Evolutionary conservation across 2,888 invertebrate genomes (phyloP).

Genomic region (Athalia cordata): DNA sequence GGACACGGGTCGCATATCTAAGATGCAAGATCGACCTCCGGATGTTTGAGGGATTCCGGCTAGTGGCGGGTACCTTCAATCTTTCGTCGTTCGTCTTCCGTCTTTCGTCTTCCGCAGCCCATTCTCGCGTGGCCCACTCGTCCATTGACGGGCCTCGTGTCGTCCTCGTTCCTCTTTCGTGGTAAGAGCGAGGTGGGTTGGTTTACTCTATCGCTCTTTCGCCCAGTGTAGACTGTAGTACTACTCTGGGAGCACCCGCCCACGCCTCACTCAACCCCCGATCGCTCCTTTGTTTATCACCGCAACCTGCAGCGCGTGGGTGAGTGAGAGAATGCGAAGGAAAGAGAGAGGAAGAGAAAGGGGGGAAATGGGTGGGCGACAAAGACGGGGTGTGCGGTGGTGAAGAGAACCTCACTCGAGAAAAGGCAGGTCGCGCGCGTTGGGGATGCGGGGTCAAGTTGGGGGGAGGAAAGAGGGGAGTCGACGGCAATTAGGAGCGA

Average conservation of each 20-base stretch:
- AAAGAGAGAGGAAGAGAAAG: slow-evolving; percentile 23
- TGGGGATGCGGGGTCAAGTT: slow-evolving; percentile 32
- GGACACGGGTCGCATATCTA: not conserved
- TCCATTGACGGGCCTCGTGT: slow-evolving; percentile 61
- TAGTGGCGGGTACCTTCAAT: not conserved
- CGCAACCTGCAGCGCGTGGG: slow-evolving; percentile 47
- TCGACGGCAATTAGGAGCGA: slow-evolving; percentile 60
- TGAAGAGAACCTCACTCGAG: slow-evolving; percentile 7
- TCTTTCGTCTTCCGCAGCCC: slow-evolving; percentile 47
- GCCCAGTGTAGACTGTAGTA: slow-evolving; percentile 34
- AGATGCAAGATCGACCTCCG: slow-evolving; percentile 15
- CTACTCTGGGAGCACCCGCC: slow-evolving; percentile 44
- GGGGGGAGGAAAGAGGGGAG: slow-evolving; percentile 45
- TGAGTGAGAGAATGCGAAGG: slow-evolving; percentile 18
- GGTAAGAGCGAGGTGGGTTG: slow-evolving; percentile 13
- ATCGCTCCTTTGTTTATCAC: slow-evolving; percentile 51
- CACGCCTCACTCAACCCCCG: slow-evolving; percentile 34
- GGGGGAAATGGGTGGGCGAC: not conserved
- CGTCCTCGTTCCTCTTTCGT: slow-evolving; percentile 27
- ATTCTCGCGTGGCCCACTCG: slow-evolving; percentile 63
- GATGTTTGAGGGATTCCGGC: not conserved
- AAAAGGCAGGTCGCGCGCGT: slow-evolving; percentile 36
- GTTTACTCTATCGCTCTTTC: slow-evolving; percentile 36
- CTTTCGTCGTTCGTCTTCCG: slow-evolving; percentile 35
- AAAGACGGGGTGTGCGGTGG: slow-evolving; percentile 4